Conservation (phyloP, 2,888 invertebrate species). For the Pecten maximus region DNA sequence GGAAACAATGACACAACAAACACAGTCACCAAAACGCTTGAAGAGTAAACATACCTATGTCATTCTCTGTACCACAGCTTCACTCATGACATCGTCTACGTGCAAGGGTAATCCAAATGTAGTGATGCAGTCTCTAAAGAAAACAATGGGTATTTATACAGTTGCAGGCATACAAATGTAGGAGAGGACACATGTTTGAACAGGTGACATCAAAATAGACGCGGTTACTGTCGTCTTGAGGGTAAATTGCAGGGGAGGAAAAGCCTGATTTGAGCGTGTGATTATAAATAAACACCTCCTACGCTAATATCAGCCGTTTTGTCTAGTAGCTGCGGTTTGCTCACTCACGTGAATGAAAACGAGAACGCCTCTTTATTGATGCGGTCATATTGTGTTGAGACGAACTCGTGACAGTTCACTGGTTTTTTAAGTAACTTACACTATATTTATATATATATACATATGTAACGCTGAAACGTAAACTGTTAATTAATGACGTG, state of each 20-base stretch:
- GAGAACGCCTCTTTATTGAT: not conserved
- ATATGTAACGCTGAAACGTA: no score
- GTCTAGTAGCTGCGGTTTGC: not conserved
- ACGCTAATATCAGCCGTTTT: not conserved
- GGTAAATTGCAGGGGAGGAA: not conserved
- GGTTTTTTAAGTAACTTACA: no score
- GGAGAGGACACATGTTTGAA: not conserved
- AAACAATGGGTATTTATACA: not conserved
- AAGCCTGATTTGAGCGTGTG: not conserved
- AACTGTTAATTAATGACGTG: no score
- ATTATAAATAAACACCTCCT: not conserved
- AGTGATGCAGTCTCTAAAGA: not conserved
- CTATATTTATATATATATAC: no score
- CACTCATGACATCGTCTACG: not conserved
- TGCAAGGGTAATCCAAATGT: not conserved
- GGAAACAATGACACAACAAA: not conserved
- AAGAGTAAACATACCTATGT: not conserved
- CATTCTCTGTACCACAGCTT: not conserved
- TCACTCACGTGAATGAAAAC: slow-evolving; percentile 5
- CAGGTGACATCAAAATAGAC: not conserved
- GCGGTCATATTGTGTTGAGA: no score
- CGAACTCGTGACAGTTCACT: no score
- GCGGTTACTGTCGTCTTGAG: not conserved
- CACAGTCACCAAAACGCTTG: no score
- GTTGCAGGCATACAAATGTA: not conserved